phyloP scores from a whole-genome alignment of 1,140 invertebrate genomes.

The Ooceraea biroi region DNA sequence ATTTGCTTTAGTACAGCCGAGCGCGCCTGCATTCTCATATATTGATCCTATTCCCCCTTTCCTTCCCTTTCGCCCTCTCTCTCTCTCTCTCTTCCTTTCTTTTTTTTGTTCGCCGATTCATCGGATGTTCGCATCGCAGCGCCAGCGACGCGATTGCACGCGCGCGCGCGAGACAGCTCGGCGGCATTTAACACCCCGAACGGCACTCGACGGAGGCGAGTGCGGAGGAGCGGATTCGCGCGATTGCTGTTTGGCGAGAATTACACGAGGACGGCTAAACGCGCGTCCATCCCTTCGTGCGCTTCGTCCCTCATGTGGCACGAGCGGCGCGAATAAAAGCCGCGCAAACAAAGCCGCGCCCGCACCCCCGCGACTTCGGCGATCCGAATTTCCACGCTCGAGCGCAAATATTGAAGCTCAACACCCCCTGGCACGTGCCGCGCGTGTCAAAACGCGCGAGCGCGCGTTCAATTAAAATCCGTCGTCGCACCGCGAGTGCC shows the following conservation, averaged over 20 bases:
- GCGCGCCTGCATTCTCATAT: constrained; percentile 36
- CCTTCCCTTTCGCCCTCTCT: neutral
- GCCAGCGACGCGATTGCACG: neutral
- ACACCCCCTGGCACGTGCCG: constrained; percentile 43
- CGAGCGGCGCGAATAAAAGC: constrained; percentile 56
- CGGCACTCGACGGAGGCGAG: constrained; percentile 25
- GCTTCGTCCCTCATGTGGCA: neutral
- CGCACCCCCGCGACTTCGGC: constrained; percentile 15
- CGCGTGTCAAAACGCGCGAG: constrained; percentile 51
- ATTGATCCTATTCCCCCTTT: neutral
- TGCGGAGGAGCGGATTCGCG: constrained; percentile 11
- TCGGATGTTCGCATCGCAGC: neutral
- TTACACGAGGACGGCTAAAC: constrained; percentile 43
- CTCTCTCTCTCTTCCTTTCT: neutral
- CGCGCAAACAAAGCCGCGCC: constrained; percentile 56
- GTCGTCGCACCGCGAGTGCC: neutral
- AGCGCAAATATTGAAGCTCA: constrained; percentile 64
- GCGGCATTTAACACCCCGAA: constrained; percentile 45
- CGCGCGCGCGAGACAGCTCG: constrained; percentile 8
- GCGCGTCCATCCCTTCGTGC: constrained; percentile 8
- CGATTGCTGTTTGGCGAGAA: constrained; percentile 43
- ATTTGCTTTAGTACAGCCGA: constrained; percentile 29
- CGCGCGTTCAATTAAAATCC: constrained; percentile 67
- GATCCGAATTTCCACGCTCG: constrained; percentile 65
- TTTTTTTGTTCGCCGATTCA: constrained; percentile 17